These are phyloP conservation scores for Tyria jacobaeae DNA, from an alignment of 2,888 invertebrate species.

Conservation along the genomic window DNA sequence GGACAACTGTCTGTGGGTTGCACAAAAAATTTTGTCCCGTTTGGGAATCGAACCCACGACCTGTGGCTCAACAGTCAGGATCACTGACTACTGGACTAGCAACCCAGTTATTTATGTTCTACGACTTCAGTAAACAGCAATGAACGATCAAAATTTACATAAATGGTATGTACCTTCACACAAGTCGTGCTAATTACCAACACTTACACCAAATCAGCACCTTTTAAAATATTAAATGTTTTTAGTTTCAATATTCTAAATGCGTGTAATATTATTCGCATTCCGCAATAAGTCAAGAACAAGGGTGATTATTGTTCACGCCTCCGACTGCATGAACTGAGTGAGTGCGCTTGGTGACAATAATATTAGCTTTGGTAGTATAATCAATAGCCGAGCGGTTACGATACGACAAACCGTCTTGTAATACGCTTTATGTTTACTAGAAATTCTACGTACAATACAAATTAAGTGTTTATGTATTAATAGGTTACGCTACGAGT, in stretches of 20 bases:
- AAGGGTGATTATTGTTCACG: constrained; percentile 30
- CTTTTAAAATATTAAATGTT: not conserved
- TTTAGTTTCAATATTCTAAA: constrained; percentile 4
- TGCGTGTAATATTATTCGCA: constrained; percentile 4
- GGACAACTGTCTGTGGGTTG: too few species aligned
- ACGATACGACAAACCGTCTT: constrained; percentile 41
- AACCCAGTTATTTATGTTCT: too few species aligned
- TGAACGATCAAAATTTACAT: not conserved
- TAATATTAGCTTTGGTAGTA: constrained; percentile 49
- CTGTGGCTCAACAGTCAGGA: too few species aligned
- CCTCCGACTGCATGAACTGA: constrained; percentile 7
- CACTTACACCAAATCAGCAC: not conserved
- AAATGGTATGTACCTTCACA: not conserved
- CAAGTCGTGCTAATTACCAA: not conserved
- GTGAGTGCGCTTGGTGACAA: constrained; percentile 33
- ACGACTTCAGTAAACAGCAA: not conserved
- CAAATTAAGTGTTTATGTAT: not conserved
- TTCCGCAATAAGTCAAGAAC: constrained; percentile 24
- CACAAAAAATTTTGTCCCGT: too few species aligned
- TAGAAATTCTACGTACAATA: not conserved
- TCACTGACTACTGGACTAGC: too few species aligned
- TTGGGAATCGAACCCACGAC: too few species aligned
- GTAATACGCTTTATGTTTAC: not conserved
- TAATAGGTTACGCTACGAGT: not conserved
- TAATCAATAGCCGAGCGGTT: constrained; percentile 50